These are phyloP conservation scores for Melanerpes formicivorus DNA, from an alignment of 2,113 vertebrate species.

Conservation along the genomic window DNA sequence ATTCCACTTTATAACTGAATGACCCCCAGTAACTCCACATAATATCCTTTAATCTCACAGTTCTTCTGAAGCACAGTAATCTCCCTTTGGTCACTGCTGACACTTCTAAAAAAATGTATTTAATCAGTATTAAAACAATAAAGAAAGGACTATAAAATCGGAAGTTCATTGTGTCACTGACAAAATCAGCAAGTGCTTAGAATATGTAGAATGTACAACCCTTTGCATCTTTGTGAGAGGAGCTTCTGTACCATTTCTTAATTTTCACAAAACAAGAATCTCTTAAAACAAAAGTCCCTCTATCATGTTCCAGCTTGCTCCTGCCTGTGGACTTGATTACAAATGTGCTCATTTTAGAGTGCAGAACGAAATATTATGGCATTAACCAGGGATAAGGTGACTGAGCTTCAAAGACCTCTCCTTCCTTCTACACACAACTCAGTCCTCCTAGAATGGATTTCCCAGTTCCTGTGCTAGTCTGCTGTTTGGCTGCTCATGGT, in stretches of 20 bases:
- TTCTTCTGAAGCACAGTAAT: not conserved
- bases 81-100: not conserved
- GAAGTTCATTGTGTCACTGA: not conserved
- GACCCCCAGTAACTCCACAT: not conserved
- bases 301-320: not conserved
- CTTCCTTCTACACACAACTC: not conserved
- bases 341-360: not conserved
- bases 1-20: not conserved
- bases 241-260: not conserved
- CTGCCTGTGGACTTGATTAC: not conserved
- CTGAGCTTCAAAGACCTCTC: not conserved
- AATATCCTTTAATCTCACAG: not conserved
- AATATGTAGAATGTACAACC: not conserved
- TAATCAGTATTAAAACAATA: not conserved
- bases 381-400: not conserved
- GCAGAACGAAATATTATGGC: not conserved
- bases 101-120: not conserved
- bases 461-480: not conserved
- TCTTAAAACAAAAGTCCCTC: not conserved
- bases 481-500: not conserved
- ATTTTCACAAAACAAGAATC: not conserved
- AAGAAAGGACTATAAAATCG: not conserved
- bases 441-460: not conserved
- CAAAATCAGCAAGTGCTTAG: not conserved
- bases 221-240: not conserved